phyloP scores from a whole-genome alignment of 2,888 invertebrate genomes.

The Strigamia crassipes region DNA sequence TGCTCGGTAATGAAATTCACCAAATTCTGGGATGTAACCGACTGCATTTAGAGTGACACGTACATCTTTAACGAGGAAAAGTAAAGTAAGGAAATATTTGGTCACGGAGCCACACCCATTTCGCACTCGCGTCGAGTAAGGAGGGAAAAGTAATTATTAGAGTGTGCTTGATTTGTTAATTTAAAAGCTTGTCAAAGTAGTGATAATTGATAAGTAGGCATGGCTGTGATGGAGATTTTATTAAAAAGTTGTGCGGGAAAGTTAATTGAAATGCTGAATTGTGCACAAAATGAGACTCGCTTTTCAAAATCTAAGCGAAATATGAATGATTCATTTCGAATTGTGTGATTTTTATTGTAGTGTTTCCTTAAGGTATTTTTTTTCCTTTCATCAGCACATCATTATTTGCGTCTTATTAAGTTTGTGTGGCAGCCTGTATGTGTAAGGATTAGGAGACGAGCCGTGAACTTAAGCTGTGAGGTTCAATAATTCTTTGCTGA shows the following conservation, averaged over 20 bases:
- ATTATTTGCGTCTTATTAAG: constrained; percentile 28
- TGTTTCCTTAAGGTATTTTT: background rate
- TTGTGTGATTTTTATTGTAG: no score
- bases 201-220: constrained; percentile 9
- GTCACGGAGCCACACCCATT: constrained; percentile 23
- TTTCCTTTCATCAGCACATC: constrained; percentile 9
- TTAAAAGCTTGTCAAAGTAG: constrained; percentile 23
- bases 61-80: constrained; percentile 18
- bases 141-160: background rate
- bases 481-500: constrained; percentile 18
- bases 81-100: constrained; percentile 19
- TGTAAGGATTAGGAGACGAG: constrained; percentile 31
- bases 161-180: constrained; percentile 6
- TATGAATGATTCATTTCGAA: no score
- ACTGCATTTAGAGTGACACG: constrained; percentile 25
- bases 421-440: background rate
- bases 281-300: no score
- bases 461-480: constrained; percentile 25
- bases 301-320: no score
- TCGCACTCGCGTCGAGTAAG: background rate
- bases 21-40: constrained; percentile 10
- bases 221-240: background rate
- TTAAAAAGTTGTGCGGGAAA: no score
- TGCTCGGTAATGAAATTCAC: constrained; percentile 22
- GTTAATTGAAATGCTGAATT: no score